Evolutionary conservation across 2,797 vertebrate genomes (phyloP), one percentile per base, ranked within the genome.

Genomic region (Syngnathus rostellatus): DNA sequence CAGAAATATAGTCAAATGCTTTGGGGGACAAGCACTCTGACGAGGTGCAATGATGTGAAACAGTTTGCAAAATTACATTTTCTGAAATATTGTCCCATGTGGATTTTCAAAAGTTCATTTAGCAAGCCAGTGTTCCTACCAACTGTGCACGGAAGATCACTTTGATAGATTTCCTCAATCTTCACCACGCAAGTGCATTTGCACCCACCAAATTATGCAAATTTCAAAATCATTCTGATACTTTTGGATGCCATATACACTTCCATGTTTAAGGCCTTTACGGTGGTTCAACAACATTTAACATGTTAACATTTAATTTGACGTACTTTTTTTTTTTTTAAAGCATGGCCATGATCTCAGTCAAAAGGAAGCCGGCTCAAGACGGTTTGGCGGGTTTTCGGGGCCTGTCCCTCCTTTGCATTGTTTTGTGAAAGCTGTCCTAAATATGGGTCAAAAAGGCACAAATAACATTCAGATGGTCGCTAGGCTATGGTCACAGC

Each of bases 11-110:
- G 80, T 89, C 87, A 87, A 89, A 90, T 77, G 89, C 86, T 84
- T 82, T 84, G 85, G 84, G 88, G 90, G 85, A 91, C 87, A 89
- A 90, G 91, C 89, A 86, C 86, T 85, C 83, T 68, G 85, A 88
- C 83, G 85, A 86, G 85, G 86, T 76, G 89, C 90, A 86, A 84
- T 82, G 88, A 90, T 88, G 85, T 91, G 90, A 90, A 88, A 90
- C 89, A 89, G 88, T 90, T 87, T 86, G 85, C 87, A 90, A 91
- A 90, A 92, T 91, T 89, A 90, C 83, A 88, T 92, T 91, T 90
- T 85, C 77, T 89, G 89, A 91, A 91, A 91, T 86, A 89, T 88
- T 85, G 85, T 88, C 87, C 85, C 81, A 51, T 74, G 87, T 81
- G 85, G 78, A 89, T 89, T 85, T 89, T 90, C 86, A 84, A 89